phyloP scores from a whole-genome alignment of 2,113 vertebrate genomes.

The Xenus cinereus region DNA sequence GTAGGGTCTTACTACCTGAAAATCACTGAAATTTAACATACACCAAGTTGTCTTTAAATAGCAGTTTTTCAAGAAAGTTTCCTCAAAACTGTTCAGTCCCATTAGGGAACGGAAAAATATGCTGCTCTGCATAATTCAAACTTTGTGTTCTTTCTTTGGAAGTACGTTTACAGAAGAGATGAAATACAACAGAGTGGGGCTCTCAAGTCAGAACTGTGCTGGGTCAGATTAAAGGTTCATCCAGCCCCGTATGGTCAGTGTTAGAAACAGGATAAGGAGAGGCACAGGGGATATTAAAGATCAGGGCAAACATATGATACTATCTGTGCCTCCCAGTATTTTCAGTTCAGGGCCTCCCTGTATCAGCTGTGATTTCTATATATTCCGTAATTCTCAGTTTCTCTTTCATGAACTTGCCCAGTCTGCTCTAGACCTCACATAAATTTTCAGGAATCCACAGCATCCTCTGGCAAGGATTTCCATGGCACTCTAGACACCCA shows the following conservation, averaged over 20 bases:
- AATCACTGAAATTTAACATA: background rate
- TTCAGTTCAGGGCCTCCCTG: background rate
- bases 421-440: background rate
- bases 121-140: background rate
- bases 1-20: background rate
- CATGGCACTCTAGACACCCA: background rate
- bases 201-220: background rate
- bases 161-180: background rate
- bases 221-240: background rate
- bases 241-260: background rate
- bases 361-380: background rate
- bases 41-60: background rate
- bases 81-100: background rate
- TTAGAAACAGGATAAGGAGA: background rate
- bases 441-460: background rate
- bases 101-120: background rate
- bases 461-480: background rate
- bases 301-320: background rate
- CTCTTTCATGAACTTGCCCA: background rate
- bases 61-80: background rate
- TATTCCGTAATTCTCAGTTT: background rate
- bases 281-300: background rate
- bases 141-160: background rate
- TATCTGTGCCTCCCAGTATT: background rate
- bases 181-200: background rate